These are phyloP conservation scores for Hippocampus comes DNA, from an alignment of 2,113 vertebrate species.

Conservation along the genomic window DNA sequence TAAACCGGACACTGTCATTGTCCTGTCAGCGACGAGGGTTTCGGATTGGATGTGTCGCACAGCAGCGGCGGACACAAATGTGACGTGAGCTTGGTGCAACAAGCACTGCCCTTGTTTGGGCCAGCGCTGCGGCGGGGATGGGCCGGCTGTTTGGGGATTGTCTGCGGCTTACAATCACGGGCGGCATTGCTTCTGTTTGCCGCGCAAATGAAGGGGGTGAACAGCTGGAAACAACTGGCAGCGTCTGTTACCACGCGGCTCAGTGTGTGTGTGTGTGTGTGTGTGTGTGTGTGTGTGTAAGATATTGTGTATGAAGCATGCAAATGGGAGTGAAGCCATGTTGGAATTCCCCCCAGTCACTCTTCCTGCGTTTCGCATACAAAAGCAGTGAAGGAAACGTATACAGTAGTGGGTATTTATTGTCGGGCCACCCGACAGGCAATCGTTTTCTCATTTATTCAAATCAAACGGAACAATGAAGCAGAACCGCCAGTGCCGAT, in stretches of 20 bases:
- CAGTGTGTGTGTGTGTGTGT: too few species aligned
- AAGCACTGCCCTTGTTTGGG: constrained; percentile 14
- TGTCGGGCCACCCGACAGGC: not conserved
- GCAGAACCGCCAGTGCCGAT: not conserved
- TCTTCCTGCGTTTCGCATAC: not conserved
- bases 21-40: not conserved
- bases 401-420: not conserved
- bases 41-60: constrained; percentile 8
- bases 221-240: constrained; percentile 6
- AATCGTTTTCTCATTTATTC: not conserved
- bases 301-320: not conserved
- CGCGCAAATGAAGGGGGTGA: not conserved
- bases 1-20: not conserved
- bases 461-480: constrained; percentile 7
- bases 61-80: constrained; percentile 27
- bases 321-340: not conserved
- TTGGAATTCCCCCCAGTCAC: not conserved
- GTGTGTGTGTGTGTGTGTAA: not conserved
- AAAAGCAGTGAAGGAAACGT: not conserved
- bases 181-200: not conserved
- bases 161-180: constrained; percentile 1
- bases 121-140: too few species aligned
- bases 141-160: not conserved
- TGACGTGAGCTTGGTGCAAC: constrained; percentile 60
- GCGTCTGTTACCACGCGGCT: not conserved